Base-by-base conservation (phyloP, 2,888 invertebrate genomes). In the Caenorhabditis panamensis region DNA sequence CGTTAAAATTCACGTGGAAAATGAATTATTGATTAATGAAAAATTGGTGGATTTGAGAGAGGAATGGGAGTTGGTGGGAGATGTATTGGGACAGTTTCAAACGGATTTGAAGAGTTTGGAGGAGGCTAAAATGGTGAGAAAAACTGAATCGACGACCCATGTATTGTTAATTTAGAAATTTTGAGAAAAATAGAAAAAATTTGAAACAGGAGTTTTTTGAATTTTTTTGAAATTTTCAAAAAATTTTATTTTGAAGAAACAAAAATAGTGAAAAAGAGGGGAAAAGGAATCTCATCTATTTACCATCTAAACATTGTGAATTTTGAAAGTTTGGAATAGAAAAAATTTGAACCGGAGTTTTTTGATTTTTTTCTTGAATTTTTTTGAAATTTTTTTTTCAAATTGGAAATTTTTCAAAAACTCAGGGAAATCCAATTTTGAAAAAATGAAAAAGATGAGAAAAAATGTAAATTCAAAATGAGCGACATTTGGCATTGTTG, bases 21-120 rank as follows among this genome's bases (percentile, higher is more conserved):
- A 93, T 11, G 90, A 92, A 54, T 89, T 92, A 66, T 93, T 95
- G 9, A 90, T 96, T 1, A 92, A 94, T 73, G 93, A 93, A 3
- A 92, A 93, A 16, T 93, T 96, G 68, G 92, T 94, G 36, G 92
- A 93, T 0, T 92, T 96, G 49, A 94, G 95, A 91, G 94, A 94
- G 89, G 93, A 94, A 91, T 99, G 98, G 98, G 98, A 98, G 91
- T 95, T 96, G 91, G 97, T 97, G 0, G 96, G 97, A 92, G 96
- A 95, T 91, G 94, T 94, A 84, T 91, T 99, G 66, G 98, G 98
- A 91, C 93, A 94, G 82, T 93, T 94, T 16, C 98, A 98, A 92
- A 94, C 95, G 0, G 95, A 95, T 90, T 92, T 94, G 0, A 93
- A 93, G 4, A 96, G 96, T 90, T 95, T 95, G 1, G 92, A 93